Base-by-base conservation (phyloP, 2,888 invertebrate species). In the Folsomia candida region DNA sequence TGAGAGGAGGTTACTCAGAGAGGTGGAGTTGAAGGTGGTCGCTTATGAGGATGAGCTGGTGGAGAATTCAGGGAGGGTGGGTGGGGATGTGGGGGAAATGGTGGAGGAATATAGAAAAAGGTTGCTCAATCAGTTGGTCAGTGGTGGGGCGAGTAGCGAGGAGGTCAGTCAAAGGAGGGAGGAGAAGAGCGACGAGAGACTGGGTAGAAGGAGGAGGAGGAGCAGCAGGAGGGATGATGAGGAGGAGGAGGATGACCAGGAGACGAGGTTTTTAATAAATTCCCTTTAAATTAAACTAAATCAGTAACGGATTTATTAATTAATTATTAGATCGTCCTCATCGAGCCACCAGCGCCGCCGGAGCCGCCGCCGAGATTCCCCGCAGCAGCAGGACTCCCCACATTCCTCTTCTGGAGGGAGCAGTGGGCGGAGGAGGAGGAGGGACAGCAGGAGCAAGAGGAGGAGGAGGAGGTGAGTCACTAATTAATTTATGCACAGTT, bases 21-120 rank as follows among this genome's bases (percentile, higher is more conserved):
- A 97, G 83, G 93, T 99, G 81, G 98, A 98, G 86, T 89, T 97
- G 78, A 94, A 94, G 85, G 93, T 94, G 67, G 88, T 97, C 85
- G 92, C 93, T 83, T 97, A 95, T 86, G 94, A 95, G 84, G 97
- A 97, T 85, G 97, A 97, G 83, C 84, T 97, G 80, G 97, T 97
- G 85, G 90, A 90, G 1, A 96, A 96, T 0, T 86, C 87, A 47
- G 82, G 91, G 25, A 90, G 92, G 80, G 83, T 88, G 63, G 92
- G 89, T 4, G 91, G 92, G 87, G 87, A 89, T 9, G 85, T 93
- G 75, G 84, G 87, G 60, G 90, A 92, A 81, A 95, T 97, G 85
- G 90, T 96, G 29, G 91, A 94, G 81, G 92, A 94, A 85, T 96
- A 94, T 84, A 85, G 97, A 37, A 87, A 92, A 80, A 95, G 95